phyloP scores from a whole-genome alignment of 2,113 vertebrate species.

The Ictalurus furcatus region DNA sequence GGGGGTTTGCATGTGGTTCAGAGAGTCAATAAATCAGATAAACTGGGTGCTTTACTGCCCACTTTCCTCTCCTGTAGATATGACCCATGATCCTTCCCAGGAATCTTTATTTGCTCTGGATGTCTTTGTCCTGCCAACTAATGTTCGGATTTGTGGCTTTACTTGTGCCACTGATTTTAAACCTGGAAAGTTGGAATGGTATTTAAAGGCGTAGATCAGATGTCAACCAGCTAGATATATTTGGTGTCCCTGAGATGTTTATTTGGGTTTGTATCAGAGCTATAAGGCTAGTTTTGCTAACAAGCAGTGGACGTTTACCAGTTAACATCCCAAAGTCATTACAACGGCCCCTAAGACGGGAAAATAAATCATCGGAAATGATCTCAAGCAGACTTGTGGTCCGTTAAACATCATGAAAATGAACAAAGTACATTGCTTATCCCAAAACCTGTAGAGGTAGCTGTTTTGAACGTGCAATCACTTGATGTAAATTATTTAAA shows the following conservation, averaged over 20 bases:
- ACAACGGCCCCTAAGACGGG: not conserved
- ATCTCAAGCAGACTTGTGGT: not conserved
- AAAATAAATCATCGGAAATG: not conserved
- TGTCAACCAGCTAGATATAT: not conserved
- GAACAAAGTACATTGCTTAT: no score
- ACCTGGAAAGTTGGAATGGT: not conserved
- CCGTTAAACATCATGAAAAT: no score
- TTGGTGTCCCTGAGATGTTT: not conserved
- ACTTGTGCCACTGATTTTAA: not conserved
- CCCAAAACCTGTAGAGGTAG: not conserved
- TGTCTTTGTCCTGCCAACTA: not conserved
- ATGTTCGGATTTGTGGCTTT: not conserved
- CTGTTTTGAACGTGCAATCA: not conserved
- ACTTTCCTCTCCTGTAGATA: not conserved
- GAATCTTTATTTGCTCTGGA: conserved; percentile 16
- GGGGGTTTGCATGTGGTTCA: not conserved
- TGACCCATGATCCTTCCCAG: conserved; percentile 19
- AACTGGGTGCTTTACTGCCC: conserved; percentile 2
- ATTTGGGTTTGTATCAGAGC: not conserved
- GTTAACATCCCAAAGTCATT: not conserved
- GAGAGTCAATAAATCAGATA: conserved; percentile 12
- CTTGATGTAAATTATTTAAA: not conserved
- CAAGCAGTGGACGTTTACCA: not conserved
- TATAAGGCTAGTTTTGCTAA: not conserved
- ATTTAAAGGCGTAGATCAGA: not conserved